A percentile compares a stretch with the other conserved stretches of the same genome.
phyloP scores from a whole-genome alignment of 2,888 invertebrate genomes.

The Pharmacophagus antenor region DNA sequence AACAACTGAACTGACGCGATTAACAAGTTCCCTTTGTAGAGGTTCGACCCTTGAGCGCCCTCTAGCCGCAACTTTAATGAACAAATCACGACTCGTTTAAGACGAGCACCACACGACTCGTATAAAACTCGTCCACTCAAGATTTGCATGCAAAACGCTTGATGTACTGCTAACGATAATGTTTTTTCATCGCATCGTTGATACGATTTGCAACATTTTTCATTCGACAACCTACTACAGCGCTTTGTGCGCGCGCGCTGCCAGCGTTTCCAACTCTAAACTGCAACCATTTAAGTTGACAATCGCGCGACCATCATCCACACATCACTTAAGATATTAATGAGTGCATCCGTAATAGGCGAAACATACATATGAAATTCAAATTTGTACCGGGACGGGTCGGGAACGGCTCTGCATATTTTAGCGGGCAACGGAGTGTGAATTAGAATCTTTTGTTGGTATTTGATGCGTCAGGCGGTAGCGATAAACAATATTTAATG shows the following conservation, averaged over 20 bases:
- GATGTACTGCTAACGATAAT: conserved; percentile 67
- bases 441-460: conserved; percentile 80
- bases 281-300: conserved; percentile 47
- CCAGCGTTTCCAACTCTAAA: conserved; percentile 36
- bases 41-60: conserved; percentile 30
- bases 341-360: conserved; percentile 80
- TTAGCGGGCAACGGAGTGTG: conserved; percentile 80
- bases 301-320: conserved; percentile 52
- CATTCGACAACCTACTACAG: conserved; percentile 68
- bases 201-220: conserved; percentile 78
- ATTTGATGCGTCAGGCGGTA: conserved; percentile 67
- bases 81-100: conserved; percentile 39
- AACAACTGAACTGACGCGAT: conserved; percentile 21
- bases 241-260: conserved; percentile 47
- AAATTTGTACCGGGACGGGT: conserved; percentile 71
- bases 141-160: conserved; percentile 75
- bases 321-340: conserved; percentile 81
- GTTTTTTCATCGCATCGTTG: conserved; percentile 73
- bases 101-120: conserved; percentile 39
- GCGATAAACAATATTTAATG: conserved; percentile 63
- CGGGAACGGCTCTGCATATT: conserved; percentile 78
- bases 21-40: conserved; percentile 30
- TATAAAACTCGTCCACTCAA: conserved; percentile 45
- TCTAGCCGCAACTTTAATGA: conserved; percentile 27
- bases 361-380: conserved; percentile 81